Base-by-base conservation (phyloP, 2,113 vertebrate species). In the Melanotaenia duboulayi region DNA sequence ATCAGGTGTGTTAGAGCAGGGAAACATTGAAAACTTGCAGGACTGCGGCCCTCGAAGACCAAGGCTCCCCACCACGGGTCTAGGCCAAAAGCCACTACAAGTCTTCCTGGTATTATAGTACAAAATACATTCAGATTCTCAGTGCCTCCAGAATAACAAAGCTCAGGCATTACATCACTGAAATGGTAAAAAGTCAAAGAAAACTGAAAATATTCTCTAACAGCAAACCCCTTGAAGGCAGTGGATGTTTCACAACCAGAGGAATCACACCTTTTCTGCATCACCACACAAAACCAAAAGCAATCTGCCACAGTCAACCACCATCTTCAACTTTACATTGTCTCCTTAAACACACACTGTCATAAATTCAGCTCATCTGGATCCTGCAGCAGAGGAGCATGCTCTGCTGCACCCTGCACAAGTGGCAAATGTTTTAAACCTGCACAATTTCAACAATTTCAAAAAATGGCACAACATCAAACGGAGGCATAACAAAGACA, bases 271-370 rank as follows among this genome's bases (percentile, higher is more conserved):
- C 78, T 82, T 67, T 69, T 44, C 70, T 83, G 65, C 84, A 79
- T 78, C 84, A 71, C 23, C 77, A 78, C 63, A 75, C 85, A 72
- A 48, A 67, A 77, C 71, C 78, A 54, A 39, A 82, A 76, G 64
- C 78, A 71, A 84, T 84, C 71, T 87, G 80, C 85, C 78, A 78
- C 73, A 78, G 65, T 73, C 82, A 83, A 82, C 73, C 86, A 87
- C 78, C 85, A 81, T 78, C 73, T 73, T 78, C 84, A 93, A 94
- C 92, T 93, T 93, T 83, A 67, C 79, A 81, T 78, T 42, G 82
- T 90, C 85, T 85, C 81, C 78, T 68, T 80, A 66, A 80, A 82
- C 83, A 81, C 81, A 54, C 63, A 72, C 50, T 83, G 80, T 55
- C 78, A 81, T 71, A n/a, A n/a, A 70, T 59, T 57, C 4, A 19